Evolutionary conservation across 2,797 vertebrate species (phyloP), one percentile per base, ranked within the genome.

Genomic region (Atherinosoma microstoma): DNA sequence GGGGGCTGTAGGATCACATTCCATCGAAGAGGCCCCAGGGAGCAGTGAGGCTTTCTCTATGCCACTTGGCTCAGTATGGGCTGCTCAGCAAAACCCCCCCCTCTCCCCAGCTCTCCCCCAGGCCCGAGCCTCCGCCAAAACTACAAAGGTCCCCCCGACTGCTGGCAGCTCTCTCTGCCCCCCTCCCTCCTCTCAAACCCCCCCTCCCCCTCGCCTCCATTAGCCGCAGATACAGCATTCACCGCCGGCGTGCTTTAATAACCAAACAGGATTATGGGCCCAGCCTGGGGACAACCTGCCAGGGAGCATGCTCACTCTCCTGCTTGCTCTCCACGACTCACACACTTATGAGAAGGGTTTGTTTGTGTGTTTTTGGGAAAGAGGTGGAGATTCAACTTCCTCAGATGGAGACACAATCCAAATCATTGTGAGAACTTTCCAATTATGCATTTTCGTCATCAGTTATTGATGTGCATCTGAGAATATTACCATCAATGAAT

Each of bases 241-340:
- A 93, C 92, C 90, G 92, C 89, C 90, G 90, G 92, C 93, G 87
- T 91, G 92, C 93, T 95, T 95, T 95, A 95, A 95, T 95, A 95
- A 94, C 93, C 94, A 94, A 94, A 94, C 93, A 95, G 94, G 94
- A 95, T 95, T 94, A 95, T 90, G 87, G 94, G 93, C 91, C 84
- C 90, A 75, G 93, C 93, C 93, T 89, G 86, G 84, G 91, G 93
- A 94, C 89, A 93, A 92, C 91, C 91, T 91, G 91, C 89, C 84
- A 93, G 92, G 90, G 91, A 92, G 86, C 84, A 87, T 85, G 90
- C 90, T 93, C 90, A 87, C 84, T 93, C 89, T 84, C 84, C 90
- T 85, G 80, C 89, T 91, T 58, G 86, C 88, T 87, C 89, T 89
- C 83, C 84, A 84, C 88, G 20, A 85, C 91, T 90, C 90, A 86